A percentile compares a stretch with the other conserved stretches of the same genome.
Evolutionary conservation across 2,888 invertebrate genomes (phyloP).

Genomic region (Smittia aterrima): DNA sequence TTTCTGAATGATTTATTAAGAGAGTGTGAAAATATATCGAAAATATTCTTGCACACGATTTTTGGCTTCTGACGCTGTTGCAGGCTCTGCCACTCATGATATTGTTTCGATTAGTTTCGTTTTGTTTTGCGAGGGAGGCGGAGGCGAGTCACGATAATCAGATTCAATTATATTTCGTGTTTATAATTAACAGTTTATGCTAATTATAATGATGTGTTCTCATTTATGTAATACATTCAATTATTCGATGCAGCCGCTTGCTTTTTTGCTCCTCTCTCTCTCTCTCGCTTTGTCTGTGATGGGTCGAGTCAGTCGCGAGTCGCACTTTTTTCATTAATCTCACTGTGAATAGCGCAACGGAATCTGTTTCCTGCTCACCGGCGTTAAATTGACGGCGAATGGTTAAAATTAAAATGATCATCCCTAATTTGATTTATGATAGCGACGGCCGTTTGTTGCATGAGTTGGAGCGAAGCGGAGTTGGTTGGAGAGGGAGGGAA

Average conservation of each 20-base stretch:
- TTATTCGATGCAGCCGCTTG: conserved; percentile 3
- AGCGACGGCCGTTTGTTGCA: background rate
- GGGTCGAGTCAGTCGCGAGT: background rate
- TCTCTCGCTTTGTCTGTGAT: too few species aligned
- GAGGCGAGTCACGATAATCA: conserved; percentile 24
- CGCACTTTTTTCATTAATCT: background rate
- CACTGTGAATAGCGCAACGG: background rate
- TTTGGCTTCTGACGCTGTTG: too few species aligned
- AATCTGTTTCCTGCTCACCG: conserved; percentile 32
- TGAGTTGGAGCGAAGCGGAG: background rate
- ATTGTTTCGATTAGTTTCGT: conserved; percentile 6
- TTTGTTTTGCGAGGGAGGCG: background rate
- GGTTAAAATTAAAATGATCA: conserved; percentile 39
- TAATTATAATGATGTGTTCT: conserved; percentile 35
- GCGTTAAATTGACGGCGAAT: conserved; percentile 36
- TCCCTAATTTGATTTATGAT: conserved; percentile 38
- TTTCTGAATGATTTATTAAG: conserved; percentile 1
- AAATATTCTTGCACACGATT: too few species aligned
- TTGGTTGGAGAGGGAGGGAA: conserved; percentile 7
- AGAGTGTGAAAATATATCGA: background rate
- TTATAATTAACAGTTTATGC: conserved; percentile 37
- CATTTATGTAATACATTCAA: conserved; percentile 39
- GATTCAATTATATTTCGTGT: conserved; percentile 39
- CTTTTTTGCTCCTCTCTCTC: too few species aligned
- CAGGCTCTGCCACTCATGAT: too few species aligned